Evolutionary conservation across 2,113 vertebrate genomes (phyloP).

Genomic region (Lipotes vexillifer): DNA sequence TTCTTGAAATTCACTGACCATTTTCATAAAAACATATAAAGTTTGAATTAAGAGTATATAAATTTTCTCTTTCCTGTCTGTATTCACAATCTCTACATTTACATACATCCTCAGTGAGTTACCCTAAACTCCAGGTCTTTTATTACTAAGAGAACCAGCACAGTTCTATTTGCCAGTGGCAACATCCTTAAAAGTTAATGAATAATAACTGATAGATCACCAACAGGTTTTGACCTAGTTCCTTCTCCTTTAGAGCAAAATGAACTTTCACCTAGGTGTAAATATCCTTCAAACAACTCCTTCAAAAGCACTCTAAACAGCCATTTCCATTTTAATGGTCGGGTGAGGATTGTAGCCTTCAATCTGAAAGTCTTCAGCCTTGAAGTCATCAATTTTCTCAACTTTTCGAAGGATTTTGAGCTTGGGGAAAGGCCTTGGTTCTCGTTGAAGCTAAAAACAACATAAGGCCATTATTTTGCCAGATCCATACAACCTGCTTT

Average conservation of each 20-base stretch:
- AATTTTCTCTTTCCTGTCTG: background rate
- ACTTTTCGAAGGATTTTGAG: slow-evolving; percentile 91
- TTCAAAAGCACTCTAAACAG: slow-evolving; percentile 80
- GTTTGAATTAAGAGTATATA: background rate
- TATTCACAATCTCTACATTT: background rate
- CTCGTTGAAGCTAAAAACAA: slow-evolving; percentile 89
- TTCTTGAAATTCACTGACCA: background rate
- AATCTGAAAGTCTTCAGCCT: slow-evolving; percentile 92
- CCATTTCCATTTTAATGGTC: slow-evolving; percentile 97
- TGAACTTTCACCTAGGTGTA: background rate
- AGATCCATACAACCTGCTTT: background rate
- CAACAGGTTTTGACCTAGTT: background rate
- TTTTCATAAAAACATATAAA: background rate
- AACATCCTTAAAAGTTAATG: background rate
- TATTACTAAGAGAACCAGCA: background rate
- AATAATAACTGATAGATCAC: background rate
- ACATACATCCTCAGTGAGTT: background rate
- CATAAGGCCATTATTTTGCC: background rate
- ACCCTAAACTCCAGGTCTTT: background rate
- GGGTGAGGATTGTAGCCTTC: slow-evolving; percentile 93
- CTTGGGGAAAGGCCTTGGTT: slow-evolving; percentile 93
- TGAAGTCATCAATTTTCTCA: slow-evolving; percentile 89
- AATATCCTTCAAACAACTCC: background rate
- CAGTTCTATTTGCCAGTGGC: background rate
- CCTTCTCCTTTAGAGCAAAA: background rate